Conservation (phyloP, 2,888 invertebrate genomes). For the Enoplolaimus lenunculus region DNA sequence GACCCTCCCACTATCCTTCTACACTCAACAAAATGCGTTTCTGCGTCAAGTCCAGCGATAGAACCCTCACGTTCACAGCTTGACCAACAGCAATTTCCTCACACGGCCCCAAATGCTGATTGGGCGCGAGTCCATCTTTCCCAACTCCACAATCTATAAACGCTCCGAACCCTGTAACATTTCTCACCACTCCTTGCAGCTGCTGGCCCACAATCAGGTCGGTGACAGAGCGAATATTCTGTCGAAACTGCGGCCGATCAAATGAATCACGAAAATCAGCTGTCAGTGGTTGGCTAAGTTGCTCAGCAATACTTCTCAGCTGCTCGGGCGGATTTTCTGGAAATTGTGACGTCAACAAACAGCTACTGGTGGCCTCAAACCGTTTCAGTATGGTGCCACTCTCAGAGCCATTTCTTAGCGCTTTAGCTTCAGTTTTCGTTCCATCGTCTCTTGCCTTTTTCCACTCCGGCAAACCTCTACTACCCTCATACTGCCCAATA, state of each 20-base stretch:
- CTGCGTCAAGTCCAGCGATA: no score
- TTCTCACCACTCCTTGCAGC: slow-evolving; percentile 58
- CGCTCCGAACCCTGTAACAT: slow-evolving; percentile 74
- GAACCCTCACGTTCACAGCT: no score
- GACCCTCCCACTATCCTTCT: no score
- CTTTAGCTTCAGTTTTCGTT: not conserved
- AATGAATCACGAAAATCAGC: not conserved
- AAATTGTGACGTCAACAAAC: not conserved
- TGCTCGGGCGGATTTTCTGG: not conserved
- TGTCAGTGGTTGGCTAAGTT: not conserved
- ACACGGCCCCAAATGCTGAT: no score
- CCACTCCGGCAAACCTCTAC: not conserved
- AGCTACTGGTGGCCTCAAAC: no score
- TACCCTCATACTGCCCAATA: not conserved
- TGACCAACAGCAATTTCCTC: no score
- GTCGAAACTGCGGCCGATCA: slow-evolving; percentile 8
- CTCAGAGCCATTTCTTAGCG: no score
- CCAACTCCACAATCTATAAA: slow-evolving; percentile 59
- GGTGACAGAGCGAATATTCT: slow-evolving; percentile 27
- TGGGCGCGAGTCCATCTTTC: slow-evolving; percentile 38
- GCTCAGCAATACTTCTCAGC: not conserved
- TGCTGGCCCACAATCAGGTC: slow-evolving; percentile 40
- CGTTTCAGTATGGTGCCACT: not conserved
- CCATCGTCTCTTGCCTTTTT: not conserved
- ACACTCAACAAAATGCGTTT: no score